Evolutionary conservation across 2,113 vertebrate genomes (phyloP).

Genomic region (Rafetus swinhoei): DNA sequence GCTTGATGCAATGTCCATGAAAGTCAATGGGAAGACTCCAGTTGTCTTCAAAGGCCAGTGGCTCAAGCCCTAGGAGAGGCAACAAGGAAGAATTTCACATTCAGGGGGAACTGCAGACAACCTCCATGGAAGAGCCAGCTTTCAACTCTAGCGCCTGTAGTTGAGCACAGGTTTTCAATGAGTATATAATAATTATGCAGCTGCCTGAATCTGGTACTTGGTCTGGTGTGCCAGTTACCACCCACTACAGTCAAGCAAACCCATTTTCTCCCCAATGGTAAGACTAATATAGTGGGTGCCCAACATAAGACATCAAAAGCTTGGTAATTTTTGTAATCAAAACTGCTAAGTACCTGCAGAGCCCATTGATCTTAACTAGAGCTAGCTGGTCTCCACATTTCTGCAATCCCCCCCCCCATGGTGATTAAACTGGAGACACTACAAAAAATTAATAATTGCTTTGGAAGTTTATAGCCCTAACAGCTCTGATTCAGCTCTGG

Average conservation of each 20-base stretch:
- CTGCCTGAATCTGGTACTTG: neutral
- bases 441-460: fast-evolving
- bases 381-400: neutral
- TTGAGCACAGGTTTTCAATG: neutral
- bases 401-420: neutral
- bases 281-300: neutral
- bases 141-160: neutral
- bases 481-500: neutral
- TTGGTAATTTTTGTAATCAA: neutral
- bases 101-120: neutral
- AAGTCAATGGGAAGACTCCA: neutral
- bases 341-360: neutral
- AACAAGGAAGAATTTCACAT: neutral
- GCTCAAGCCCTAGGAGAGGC: neutral
- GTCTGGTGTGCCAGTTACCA: neutral
- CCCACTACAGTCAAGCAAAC: neutral
- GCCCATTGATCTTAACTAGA: neutral
- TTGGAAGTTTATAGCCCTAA: neutral
- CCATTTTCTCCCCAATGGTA: neutral
- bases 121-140: neutral
- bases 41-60: neutral
- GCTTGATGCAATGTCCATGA: neutral
- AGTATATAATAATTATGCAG: neutral
- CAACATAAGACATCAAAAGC: neutral
- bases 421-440: no score